These are phyloP conservation scores for Netelia melanura DNA, from an alignment of 2,888 invertebrate genomes.

Conservation along the genomic window DNA sequence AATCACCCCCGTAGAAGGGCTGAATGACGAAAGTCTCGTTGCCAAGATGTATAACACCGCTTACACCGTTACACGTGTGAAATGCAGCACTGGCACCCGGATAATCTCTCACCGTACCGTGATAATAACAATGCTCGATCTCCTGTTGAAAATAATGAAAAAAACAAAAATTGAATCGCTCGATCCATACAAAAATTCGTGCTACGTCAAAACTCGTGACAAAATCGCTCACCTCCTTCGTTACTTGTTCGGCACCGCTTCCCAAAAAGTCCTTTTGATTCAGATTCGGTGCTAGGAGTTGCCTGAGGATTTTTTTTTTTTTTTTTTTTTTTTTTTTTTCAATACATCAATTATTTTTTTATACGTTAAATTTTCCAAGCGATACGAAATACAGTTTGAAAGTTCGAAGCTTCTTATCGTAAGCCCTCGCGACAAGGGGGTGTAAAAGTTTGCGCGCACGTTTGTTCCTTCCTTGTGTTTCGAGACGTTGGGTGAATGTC, in stretches of 20 bases:
- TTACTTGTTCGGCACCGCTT: conserved; percentile 93
- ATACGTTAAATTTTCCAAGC: conserved; percentile 8
- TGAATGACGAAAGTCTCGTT: conserved; percentile 99
- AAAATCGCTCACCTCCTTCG: conserved; percentile 90
- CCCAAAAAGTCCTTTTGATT: conserved; percentile 95
- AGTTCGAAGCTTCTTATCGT: conserved; percentile 15
- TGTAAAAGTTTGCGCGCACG: neutral
- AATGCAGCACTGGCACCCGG: conserved; percentile 98
- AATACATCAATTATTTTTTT: neutral
- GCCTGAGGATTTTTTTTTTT: conserved; percentile 88
- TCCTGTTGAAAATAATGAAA: conserved; percentile 87
- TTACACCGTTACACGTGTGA: conserved; percentile 99
- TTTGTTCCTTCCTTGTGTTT: neutral
- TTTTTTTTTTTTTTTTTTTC: conserved; percentile 5
- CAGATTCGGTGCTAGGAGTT: conserved; percentile 96
- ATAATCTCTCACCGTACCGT: conserved; percentile 98
- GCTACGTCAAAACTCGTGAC: no score
- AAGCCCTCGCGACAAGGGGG: neutral
- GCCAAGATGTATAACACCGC: conserved; percentile 98
- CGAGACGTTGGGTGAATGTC: neutral
- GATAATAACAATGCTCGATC: conserved; percentile 99
- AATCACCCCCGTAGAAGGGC: conserved; percentile 98
- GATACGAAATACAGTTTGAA: neutral
- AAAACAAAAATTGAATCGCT: neutral
- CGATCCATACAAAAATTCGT: neutral